Evolutionary conservation across 2,888 invertebrate genomes (phyloP).

Genomic region (Andrena bucephala): DNA sequence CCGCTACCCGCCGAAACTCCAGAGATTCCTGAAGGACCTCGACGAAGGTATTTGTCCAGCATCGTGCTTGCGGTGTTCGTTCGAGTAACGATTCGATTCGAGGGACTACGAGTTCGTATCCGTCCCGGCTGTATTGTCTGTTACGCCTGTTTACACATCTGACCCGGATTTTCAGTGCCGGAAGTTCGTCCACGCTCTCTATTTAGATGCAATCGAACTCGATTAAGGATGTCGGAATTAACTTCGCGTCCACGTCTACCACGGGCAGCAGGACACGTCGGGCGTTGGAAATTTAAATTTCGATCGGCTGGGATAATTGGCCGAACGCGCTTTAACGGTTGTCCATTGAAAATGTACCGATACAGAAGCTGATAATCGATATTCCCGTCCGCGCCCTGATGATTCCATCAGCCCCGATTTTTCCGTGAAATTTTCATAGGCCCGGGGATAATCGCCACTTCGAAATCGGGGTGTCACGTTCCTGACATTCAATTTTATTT

Average conservation of each 20-base stretch:
- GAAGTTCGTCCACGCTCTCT: constrained; percentile 53
- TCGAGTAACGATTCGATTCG: constrained; percentile 79
- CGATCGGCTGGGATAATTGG: not conserved
- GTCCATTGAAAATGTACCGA: not conserved
- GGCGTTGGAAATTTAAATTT: constrained; percentile 41
- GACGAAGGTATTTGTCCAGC: constrained; percentile 81
- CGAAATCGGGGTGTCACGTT: no score
- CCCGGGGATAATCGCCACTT: not conserved
- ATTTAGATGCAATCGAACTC: constrained; percentile 69
- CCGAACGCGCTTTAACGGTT: not conserved
- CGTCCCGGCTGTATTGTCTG: constrained; percentile 69
- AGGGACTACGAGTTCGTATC: constrained; percentile 70
- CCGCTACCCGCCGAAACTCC: constrained; percentile 78
- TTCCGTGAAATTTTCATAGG: not conserved
- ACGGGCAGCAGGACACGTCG: not conserved
- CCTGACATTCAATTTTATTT: no score
- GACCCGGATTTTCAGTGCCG: constrained; percentile 69
- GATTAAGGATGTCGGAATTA: constrained; percentile 70
- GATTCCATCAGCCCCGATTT: not conserved
- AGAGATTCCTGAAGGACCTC: constrained; percentile 82
- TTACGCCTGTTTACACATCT: constrained; percentile 73
- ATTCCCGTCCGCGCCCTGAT: not conserved
- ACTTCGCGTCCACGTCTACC: constrained; percentile 50
- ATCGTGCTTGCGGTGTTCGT: constrained; percentile 79
- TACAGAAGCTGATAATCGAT: constrained; percentile 5